Percentiles rank a stretch among this genome's conserved stretches.
Evolutionary conservation across 2,888 invertebrate genomes (phyloP).

Genomic region (Dicyrtoma fusca): DNA sequence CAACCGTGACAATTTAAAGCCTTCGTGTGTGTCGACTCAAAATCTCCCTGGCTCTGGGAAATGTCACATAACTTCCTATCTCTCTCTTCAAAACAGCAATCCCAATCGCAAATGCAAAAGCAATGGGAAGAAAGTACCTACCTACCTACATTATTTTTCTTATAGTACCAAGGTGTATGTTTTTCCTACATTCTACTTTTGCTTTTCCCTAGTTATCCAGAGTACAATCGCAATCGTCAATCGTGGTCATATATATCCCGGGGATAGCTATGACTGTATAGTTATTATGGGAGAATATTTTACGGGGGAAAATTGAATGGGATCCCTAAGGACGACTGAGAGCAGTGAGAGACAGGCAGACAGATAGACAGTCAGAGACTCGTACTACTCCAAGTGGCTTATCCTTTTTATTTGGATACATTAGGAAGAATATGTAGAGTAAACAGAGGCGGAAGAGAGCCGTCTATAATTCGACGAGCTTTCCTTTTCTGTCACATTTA

Average conservation of each 20-base stretch:
- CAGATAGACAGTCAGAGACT: neutral
- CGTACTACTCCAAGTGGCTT: slow-evolving; percentile 3
- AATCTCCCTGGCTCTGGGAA: slow-evolving; percentile 19
- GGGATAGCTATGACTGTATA: neutral
- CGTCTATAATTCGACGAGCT: no score
- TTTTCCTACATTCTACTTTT: no score
- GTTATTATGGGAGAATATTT: neutral
- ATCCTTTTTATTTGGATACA: slow-evolving; percentile 8
- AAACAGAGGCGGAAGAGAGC: neutral
- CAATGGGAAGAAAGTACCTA: no score
- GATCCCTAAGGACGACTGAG: neutral
- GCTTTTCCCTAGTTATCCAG: no score
- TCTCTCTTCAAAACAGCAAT: slow-evolving; percentile 8
- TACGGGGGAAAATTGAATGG: neutral
- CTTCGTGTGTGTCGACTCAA: slow-evolving; percentile 2
- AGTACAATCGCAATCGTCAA: slow-evolving; percentile 2
- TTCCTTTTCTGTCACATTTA: no score
- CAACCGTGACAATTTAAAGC: slow-evolving; percentile 39
- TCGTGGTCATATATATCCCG: neutral
- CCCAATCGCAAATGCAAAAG: no score
- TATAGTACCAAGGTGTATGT: no score
- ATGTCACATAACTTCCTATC: slow-evolving; percentile 24
- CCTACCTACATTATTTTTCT: no score
- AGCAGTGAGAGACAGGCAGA: neutral
- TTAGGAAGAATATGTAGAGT: neutral